A percentile compares a stretch with the other conserved stretches of the same genome.
Evolutionary conservation across 2,797 vertebrate species (phyloP).

Genomic region (Gymnoscopelus microlampas): DNA sequence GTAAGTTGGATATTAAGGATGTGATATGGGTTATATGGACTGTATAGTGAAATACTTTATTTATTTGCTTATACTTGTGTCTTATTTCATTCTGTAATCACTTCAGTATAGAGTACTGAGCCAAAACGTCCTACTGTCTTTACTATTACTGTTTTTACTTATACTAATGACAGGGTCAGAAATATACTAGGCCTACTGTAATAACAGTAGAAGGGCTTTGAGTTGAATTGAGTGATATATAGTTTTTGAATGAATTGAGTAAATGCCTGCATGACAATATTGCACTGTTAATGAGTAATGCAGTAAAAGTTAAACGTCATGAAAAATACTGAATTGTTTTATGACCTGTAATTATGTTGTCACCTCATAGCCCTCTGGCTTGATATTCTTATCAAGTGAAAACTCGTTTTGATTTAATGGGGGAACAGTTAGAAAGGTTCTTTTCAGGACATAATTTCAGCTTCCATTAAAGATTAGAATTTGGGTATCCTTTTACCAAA

Average conservation of each 20-base stretch:
- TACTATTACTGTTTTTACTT: slow-evolving; percentile 12
- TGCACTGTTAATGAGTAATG: slow-evolving; percentile 38
- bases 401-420: slow-evolving; percentile 67
- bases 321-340: slow-evolving; percentile 63
- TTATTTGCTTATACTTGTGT: neutral
- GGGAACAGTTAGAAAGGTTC: slow-evolving; percentile 11
- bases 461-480: neutral
- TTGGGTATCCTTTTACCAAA: slow-evolving; percentile 17
- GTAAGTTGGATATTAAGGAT: too few relatives aligned
- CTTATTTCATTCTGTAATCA: neutral
- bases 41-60: slow-evolving; percentile 2
- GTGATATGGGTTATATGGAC: too few relatives aligned
- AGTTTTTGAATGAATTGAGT: slow-evolving; percentile 13
- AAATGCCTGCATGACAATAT: slow-evolving; percentile 33
- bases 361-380: slow-evolving; percentile 55
- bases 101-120: neutral
- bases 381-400: slow-evolving; percentile 49
- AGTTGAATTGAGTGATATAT: slow-evolving; percentile 29
- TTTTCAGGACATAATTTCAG: slow-evolving; percentile 4
- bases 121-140: neutral
- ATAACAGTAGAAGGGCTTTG: slow-evolving; percentile 15
- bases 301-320: slow-evolving; percentile 30
- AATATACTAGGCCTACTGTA: neutral
- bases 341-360: slow-evolving; percentile 69
- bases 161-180: slow-evolving; percentile 18